Evolutionary conservation across 2,888 invertebrate genomes (phyloP), one percentile per base, ranked within the genome.

Genomic region (Zootermopsis nevadensis): DNA sequence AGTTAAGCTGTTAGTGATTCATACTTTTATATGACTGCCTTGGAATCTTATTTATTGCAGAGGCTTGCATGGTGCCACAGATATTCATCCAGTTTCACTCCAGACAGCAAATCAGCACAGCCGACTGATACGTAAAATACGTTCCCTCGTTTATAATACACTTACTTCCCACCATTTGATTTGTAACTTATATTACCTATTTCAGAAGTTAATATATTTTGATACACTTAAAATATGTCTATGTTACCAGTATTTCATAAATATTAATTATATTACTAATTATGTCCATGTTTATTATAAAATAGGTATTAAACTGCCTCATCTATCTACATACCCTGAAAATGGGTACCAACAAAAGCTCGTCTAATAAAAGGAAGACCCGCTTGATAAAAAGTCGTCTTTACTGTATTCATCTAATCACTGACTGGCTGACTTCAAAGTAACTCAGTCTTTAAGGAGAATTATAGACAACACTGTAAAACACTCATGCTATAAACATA

Each of bases 231-330:
- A 74, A 74, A 74, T 74, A 74, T 22, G 38, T 22, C 27, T 74
- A 38, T 74, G n/a, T n/a, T n/a, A n/a, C n/a, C n/a, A n/a, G n/a
- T 74, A 74, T 74, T 74, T 74, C 38, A 74, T 74, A 74, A 74
- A 74, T 74, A 74, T n/a, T 74, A 24, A 38, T 22, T 22, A 74
- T n/a, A 38, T 42, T 69, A 22, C 60, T 27, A 60, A 8, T 27
- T 10, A 60, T n/a, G n/a, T n/a, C n/a, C 60, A 27, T n/a, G 12
- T 60, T n/a, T 60, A 1, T 15, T 60, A 60, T 27, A 60, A 60
- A n/a, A n/a, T 60, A 60, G 2, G n/a, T 60, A 60, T n/a, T 24
- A n/a, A 60, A 60, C 27, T 12, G 7, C 10, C 24, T 74, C 74
- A 74, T 38, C n/a, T 38, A 74, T 24, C n/a, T 74, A n/a, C n/a